phyloP scores from a whole-genome alignment of 2,888 invertebrate species.

The Chaetoderma sp. region DNA sequence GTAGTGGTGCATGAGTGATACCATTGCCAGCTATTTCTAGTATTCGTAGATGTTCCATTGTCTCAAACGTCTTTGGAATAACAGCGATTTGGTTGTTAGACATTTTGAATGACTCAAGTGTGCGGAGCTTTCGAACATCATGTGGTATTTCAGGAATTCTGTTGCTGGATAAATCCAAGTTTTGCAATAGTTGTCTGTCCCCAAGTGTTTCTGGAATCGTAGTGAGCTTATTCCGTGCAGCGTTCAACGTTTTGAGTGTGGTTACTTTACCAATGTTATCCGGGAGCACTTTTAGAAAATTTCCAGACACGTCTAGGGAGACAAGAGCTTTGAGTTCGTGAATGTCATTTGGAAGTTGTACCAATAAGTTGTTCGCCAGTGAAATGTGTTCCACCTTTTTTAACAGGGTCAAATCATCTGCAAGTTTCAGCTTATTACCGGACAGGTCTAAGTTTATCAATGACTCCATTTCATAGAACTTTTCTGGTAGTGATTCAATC shows the following conservation, averaged over 20 bases:
- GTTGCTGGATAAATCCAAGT: constrained; percentile 50
- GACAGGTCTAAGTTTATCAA: constrained; percentile 55
- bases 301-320: constrained; percentile 56
- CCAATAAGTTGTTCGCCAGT: constrained; percentile 50
- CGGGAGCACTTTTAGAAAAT: constrained; percentile 50
- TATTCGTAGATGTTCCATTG: constrained; percentile 48
- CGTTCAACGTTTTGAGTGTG: constrained; percentile 48
- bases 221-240: constrained; percentile 54
- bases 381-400: constrained; percentile 46
- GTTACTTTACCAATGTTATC: constrained; percentile 45
- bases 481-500: constrained; percentile 52
- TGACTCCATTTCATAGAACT: constrained; percentile 55
- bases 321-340: constrained; percentile 48
- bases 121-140: constrained; percentile 48
- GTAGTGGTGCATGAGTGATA: constrained; percentile 53
- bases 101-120: constrained; percentile 43
- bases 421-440: constrained; percentile 45
- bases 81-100: constrained; percentile 51
- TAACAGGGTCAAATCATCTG: constrained; percentile 48
- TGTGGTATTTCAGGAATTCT: constrained; percentile 48
- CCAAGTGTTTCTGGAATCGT: constrained; percentile 59
- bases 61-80: constrained; percentile 55
- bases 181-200: constrained; percentile 53
- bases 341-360: constrained; percentile 53
- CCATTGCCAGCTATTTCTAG: constrained; percentile 57